Evolutionary conservation across 2,888 invertebrate genomes (phyloP).

Genomic region (Polyploca ridens): DNA sequence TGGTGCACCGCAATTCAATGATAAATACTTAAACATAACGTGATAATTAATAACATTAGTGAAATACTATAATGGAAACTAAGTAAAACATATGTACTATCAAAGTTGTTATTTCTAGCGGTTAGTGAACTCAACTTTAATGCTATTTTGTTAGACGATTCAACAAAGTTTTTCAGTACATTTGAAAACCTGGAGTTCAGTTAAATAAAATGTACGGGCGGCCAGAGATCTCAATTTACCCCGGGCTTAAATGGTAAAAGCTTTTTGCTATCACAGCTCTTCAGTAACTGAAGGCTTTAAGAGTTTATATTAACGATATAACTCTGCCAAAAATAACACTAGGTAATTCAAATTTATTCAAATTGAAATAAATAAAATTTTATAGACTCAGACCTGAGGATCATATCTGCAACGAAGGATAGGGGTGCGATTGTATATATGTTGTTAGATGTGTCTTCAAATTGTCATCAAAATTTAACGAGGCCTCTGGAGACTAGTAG

Average conservation of each 20-base stretch:
- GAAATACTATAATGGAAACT: not conserved
- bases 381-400: too few relatives aligned
- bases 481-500: too few relatives aligned
- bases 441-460: too few relatives aligned
- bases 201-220: conserved; percentile 10
- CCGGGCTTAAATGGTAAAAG: conserved; percentile 9
- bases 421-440: too few relatives aligned
- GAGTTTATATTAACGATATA: not conserved
- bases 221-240: conserved; percentile 6
- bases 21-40: not conserved
- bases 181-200: not conserved
- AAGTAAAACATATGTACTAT: not conserved
- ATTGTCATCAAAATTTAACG: too few relatives aligned
- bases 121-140: conserved; percentile 2
- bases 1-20: not conserved
- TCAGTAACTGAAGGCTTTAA: not conserved
- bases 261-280: conserved; percentile 8
- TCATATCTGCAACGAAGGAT: too few relatives aligned
- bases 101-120: not conserved
- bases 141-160: not conserved
- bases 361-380: not conserved
- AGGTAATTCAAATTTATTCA: not conserved
- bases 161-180: conserved; percentile 3
- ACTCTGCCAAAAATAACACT: not conserved
- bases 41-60: not conserved